These are phyloP conservation scores for Aethina tumida DNA, from an alignment of 1,140 invertebrate species.

Conservation along the genomic window DNA sequence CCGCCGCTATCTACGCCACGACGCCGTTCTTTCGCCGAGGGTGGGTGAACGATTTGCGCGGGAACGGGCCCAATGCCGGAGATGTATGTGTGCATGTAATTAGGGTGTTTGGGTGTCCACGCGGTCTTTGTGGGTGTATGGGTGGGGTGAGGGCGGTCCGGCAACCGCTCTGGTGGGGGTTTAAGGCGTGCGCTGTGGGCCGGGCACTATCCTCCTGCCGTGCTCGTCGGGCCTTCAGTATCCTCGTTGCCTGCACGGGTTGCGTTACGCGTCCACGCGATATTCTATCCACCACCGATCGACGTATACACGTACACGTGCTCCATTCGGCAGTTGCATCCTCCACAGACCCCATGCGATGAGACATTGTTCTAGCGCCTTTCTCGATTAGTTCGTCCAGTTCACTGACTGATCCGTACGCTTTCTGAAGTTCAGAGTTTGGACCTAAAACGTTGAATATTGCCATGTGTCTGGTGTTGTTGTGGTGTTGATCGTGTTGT, in stretches of 20 bases:
- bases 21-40: not conserved
- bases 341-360: too few relatives aligned
- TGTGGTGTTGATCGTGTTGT: conserved; percentile 12
- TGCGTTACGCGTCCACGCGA: not conserved
- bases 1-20: not conserved
- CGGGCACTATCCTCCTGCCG: conserved; percentile 29
- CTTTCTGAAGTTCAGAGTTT: too few relatives aligned
- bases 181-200: conserved; percentile 33
- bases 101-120: conserved; percentile 26
- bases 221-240: conserved; percentile 17
- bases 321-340: too few relatives aligned
- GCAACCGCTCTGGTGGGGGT: conserved; percentile 23
- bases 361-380: too few relatives aligned
- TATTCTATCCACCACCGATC: not conserved
- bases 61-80: conserved; percentile 18
- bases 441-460: too few relatives aligned
- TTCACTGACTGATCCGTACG: too few relatives aligned
- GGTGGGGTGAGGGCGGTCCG: conserved; percentile 29
- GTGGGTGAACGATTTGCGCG: conserved; percentile 2
- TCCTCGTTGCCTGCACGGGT: conserved; percentile 9
- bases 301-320: conserved; percentile 14
- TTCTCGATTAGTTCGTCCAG: too few relatives aligned
- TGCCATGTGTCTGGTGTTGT: conserved; percentile 18
- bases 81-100: conserved; percentile 26
- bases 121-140: conserved; percentile 31